These are phyloP conservation scores for Drosophila truncata DNA, from an alignment of 1,140 invertebrate species.

Conservation along the genomic window DNA sequence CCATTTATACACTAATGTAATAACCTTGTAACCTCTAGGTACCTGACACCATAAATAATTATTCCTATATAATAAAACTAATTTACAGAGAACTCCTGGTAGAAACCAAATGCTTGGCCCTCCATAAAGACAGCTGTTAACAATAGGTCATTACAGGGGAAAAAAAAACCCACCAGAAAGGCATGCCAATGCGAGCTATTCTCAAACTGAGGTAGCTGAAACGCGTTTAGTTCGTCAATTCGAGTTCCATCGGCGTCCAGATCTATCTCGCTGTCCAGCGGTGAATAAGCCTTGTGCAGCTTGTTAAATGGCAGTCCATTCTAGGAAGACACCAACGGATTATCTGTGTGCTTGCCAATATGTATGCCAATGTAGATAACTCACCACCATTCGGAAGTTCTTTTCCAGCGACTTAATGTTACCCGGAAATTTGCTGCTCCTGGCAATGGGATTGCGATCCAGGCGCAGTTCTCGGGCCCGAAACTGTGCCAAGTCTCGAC, in stretches of 20 bases:
- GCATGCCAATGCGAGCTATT: conserved; percentile 72
- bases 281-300: conserved; percentile 60
- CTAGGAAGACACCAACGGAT: conserved; percentile 14
- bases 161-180: conserved; percentile 50
- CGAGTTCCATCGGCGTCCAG: conserved; percentile 56
- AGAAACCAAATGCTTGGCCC: no score
- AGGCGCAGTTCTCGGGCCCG: conserved; percentile 62
- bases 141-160: neutral
- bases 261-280: conserved; percentile 63
- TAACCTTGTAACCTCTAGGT: neutral
- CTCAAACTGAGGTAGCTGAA: conserved; percentile 37
- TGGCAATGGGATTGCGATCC: conserved; percentile 68
- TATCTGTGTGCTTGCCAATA: neutral
- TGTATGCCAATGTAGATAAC: neutral
- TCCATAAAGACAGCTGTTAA: neutral
- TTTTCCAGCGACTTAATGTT: conserved; percentile 49
- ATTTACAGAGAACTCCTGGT: neutral
- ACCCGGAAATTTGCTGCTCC: conserved; percentile 47
- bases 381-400: conserved; percentile 69
- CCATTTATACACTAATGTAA: no score
- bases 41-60: neutral
- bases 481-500: conserved; percentile 43
- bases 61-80: neutral
- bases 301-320: conserved; percentile 68
- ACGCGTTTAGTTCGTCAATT: conserved; percentile 60